Evolutionary conservation across 2,113 vertebrate species (phyloP).

Genomic region (Halichoeres trimaculatus): DNA sequence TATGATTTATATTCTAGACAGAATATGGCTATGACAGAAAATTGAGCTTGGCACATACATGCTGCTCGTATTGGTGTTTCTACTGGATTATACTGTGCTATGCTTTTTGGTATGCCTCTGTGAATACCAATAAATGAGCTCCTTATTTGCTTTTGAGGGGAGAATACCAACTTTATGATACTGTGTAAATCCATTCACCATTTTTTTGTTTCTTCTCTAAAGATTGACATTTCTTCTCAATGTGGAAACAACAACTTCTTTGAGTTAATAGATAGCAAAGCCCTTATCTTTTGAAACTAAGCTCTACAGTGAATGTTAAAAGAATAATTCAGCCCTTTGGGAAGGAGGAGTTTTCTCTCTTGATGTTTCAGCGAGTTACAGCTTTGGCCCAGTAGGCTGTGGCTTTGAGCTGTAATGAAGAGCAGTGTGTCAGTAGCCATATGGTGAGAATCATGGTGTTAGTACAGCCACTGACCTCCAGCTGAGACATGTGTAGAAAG

Average conservation of each 20-base stretch:
- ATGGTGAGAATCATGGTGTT: conserved; percentile 71
- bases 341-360: conserved; percentile 26
- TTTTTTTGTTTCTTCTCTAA: background rate
- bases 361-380: conserved; percentile 52
- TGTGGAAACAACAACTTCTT: background rate
- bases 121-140: background rate
- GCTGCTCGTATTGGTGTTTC: background rate
- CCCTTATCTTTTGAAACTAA: conserved; percentile 8
- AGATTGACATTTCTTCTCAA: background rate
- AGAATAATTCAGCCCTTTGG: conserved; percentile 36
- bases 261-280: conserved; percentile 6
- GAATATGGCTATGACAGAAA: background rate
- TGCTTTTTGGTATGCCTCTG: background rate
- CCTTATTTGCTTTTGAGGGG: conserved; percentile 27
- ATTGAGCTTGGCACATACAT: background rate
- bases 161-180: conserved; percentile 6
- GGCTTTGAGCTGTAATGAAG: conserved; percentile 73
- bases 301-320: conserved; percentile 15
- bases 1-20: background rate
- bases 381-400: conserved; percentile 53
- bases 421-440: conserved; percentile 75
- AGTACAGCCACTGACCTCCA: conserved; percentile 48
- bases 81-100: background rate
- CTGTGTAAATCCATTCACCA: background rate
- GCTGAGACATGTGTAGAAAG: conserved; percentile 52